Percentiles rank a stretch among this genome's conserved stretches.
Evolutionary conservation across 2,797 vertebrate species (phyloP).

Genomic region (Podargus strigoides): DNA sequence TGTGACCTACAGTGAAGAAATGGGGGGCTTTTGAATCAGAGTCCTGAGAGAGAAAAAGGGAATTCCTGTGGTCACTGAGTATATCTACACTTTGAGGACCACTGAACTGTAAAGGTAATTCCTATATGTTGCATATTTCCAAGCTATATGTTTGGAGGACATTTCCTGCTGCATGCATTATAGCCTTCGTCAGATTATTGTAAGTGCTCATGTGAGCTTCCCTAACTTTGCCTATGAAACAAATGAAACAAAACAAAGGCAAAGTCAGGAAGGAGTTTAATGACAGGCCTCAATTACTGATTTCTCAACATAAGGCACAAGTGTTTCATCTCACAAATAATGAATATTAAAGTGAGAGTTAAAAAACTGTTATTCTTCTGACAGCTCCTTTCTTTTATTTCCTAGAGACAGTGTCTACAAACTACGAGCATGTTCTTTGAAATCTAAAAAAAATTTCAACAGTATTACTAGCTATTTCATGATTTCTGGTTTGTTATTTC

Average conservation of each 20-base stretch:
- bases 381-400: not conserved
- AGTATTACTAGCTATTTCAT: not conserved
- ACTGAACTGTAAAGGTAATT: not conserved
- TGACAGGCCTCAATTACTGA: not conserved
- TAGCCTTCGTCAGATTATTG: not conserved
- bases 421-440: not conserved
- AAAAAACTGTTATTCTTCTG: not conserved
- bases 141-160: not conserved
- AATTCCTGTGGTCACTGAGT: not conserved
- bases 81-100: not conserved
- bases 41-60: not conserved
- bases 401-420: not conserved
- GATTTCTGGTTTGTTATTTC: not conserved
- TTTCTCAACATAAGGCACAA: not conserved
- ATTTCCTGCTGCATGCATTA: not conserved
- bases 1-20: not conserved
- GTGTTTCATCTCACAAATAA: not conserved
- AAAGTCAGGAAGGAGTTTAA: not conserved
- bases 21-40: not conserved
- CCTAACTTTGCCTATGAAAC: not conserved
- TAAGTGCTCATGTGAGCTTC: not conserved
- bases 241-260: not conserved
- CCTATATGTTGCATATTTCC: not conserved
- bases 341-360: not conserved
- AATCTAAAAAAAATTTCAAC: not conserved